Base-by-base conservation (phyloP, 92 coral and sea anemone species). In the Galaxea fascicularis region DNA sequence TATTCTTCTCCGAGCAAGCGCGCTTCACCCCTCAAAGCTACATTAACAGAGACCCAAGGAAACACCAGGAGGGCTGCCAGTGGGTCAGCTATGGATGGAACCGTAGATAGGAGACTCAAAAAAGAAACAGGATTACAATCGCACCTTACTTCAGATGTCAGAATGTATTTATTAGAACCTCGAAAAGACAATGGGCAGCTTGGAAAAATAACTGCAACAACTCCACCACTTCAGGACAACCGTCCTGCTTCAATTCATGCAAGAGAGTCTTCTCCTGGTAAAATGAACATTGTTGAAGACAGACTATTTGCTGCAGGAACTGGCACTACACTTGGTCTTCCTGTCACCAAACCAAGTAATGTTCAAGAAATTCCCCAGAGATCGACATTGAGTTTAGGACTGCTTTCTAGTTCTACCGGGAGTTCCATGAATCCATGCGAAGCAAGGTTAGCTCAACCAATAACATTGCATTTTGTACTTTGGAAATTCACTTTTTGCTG, bases 21-120 rank as follows among this genome's bases (percentile, higher is more conserved):
- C 27, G 0, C 18, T 18, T 57, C 78, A 30, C 58, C 86, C 25
- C 45, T 39, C 65, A 66, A 66, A 49, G 47, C 64, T n/a, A n/a
- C 47, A n/a, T 29, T 51, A 4, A 51, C 84, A 82, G 27, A 54
- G 14, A 51, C 22, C 39, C 78, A 58, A 70, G 86, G 78, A 24
- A 82, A 82, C 47, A 71, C 77, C 15, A 70, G 69, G 30, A 71
- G 78, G 18, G 66, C 16, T 16, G 7, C 51, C 21, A 22, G 6
- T 31, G 68, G 69, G 25, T 16, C 52, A 21, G 28, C 28, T 39
- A 27, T n/a, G 27, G 41, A 10, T 35, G 41, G 3, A 9, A 6
- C 26, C 54, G 16, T 46, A 8, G 21, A 51, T 28, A 65, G 29
- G 46, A 79, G 28, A 6, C 31, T 79, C 46, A 30, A 10, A 5